Evolutionary conservation across 2,797 vertebrate species (phyloP).

Genomic region (Chromis chromis): DNA sequence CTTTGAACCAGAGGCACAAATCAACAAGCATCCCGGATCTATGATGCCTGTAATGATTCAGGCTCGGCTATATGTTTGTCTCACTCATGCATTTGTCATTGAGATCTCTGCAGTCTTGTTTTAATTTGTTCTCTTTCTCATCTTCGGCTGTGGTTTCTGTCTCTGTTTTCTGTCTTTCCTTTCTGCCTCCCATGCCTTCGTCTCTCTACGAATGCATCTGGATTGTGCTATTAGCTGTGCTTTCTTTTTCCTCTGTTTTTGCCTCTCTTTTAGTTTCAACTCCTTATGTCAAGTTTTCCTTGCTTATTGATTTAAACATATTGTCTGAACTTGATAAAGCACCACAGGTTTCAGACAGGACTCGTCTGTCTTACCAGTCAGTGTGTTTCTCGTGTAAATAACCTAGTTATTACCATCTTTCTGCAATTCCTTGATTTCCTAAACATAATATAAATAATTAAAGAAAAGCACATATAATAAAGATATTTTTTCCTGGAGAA

Average conservation of each 20-base stretch:
- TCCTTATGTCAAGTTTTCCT: constrained; percentile 3
- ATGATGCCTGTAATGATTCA: constrained; percentile 31
- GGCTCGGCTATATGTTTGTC: constrained; percentile 21
- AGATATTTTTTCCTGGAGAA: not conserved
- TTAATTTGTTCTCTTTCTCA: constrained; percentile 28
- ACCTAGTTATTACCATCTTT: not conserved
- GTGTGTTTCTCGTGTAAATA: constrained; percentile 19
- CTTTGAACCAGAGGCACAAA: constrained; percentile 49
- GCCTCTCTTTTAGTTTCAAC: constrained; percentile 4
- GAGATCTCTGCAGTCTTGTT: constrained; percentile 33
- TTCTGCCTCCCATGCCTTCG: constrained; percentile 1
- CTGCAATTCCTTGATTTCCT: not conserved
- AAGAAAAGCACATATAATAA: not conserved
- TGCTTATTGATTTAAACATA: constrained; percentile 35
- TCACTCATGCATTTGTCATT: constrained; percentile 41
- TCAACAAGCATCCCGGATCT: constrained; percentile 37
- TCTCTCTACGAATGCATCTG: not conserved
- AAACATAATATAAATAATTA: not conserved
- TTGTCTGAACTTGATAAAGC: constrained; percentile 37
- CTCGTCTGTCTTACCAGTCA: constrained; percentile 9
- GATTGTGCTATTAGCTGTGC: not conserved
- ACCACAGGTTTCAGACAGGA: not conserved
- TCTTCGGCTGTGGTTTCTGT: constrained; percentile 21
- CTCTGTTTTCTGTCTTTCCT: constrained; percentile 17
- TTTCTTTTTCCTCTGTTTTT: not conserved